Base-by-base conservation (phyloP, 2,888 invertebrate species). In the Papilio gigon region DNA sequence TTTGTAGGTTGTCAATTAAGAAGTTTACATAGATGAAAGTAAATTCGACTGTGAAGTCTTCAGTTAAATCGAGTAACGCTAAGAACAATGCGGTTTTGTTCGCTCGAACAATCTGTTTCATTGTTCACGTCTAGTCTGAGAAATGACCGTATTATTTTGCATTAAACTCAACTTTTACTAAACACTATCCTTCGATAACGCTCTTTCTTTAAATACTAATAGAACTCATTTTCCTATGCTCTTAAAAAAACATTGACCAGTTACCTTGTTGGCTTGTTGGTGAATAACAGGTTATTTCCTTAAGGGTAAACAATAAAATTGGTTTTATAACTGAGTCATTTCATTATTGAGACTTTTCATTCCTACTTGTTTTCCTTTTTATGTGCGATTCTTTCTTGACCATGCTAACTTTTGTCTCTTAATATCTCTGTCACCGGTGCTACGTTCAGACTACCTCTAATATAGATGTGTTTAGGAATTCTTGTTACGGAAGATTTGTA, bases 61-160 rank as follows among this genome's bases (percentile, higher is more conserved):
- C 75, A 67, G 56, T 68, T 71, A 53, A 66, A 74, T 76, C 75
- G 71, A 63, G 74, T 71, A 76, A 76, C 63, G 50, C 58, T 53
- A 65, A 68, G 70, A 75, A 75, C 75, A 76, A 75, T 73, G 73
- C 69, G 65, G 68, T 62, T 61, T 60, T 70, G 70, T 71, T 70
- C 62, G 64, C 63, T 56, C 65, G 72, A 72, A 69, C 71, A 68
- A 50, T 71, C 70, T 58, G 63, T 70, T 72, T 72, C 72, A 74
- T 73, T 72, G 67, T 70, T 71, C 44, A 65, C 56, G 67, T 72
- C 68, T 71, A 25, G 65, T 58, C 67, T 67, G 53, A 67, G 67
- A 62, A 63, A 44, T 67, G 61, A 67, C 53, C 62, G 62, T 67
- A 53, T 44, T 62, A 67, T 62, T 67, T 66, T 60, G 47, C 47